Evolutionary conservation across 2,888 invertebrate genomes (phyloP), one percentile per base, ranked within the genome.

Genomic region (Agrypnus murinus): DNA sequence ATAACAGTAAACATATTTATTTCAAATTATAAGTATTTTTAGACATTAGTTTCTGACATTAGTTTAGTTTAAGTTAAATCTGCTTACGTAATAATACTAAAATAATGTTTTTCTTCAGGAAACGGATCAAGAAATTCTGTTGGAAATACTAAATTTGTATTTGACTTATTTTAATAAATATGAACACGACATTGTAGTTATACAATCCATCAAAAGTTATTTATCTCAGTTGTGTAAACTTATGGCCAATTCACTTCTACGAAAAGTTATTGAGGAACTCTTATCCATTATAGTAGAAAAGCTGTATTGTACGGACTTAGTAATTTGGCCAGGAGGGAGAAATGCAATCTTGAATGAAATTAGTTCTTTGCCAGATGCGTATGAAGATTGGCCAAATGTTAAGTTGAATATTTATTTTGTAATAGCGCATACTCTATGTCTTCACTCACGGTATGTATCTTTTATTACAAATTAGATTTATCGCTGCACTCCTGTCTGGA

Each of bases 301-400:
- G 8, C 15, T 32, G 1, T 60, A 60, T 34, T 45, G 43, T 15
- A 60, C 60, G 4, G 12, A n/a, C 2, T 5, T 31, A 1, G 3
- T 32, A 7, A 9, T 12, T 15, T 60, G 60, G 60, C 60, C 60
- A 9, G 34, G 34, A n/a, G 60, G 46, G 4, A 12, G 1, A 45
- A 15, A 1, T 17, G 60, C 45, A 4, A 14, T 60, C 9, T 38
- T 48, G n/a, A 38, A 34, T n/a, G 25, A 36, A 31, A 38, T 65
- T 46, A n/a, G 48, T 14, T 0, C 0, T 10, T 38, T 65, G 14
- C 36, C 68, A 1, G 9, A 40, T 6, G 34, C 12, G 9, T 60
- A 60, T 31, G 14, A 63, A 46, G 55, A 46, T 17, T 68, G 68
- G 68, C 45, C 55, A 5, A 8, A 4, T 36, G 12, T 3, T 2